Percentiles rank a stretch among this genome's conserved stretches.
phyloP scores from a whole-genome alignment of 2,888 invertebrate genomes.

The Julus scanicus region DNA sequence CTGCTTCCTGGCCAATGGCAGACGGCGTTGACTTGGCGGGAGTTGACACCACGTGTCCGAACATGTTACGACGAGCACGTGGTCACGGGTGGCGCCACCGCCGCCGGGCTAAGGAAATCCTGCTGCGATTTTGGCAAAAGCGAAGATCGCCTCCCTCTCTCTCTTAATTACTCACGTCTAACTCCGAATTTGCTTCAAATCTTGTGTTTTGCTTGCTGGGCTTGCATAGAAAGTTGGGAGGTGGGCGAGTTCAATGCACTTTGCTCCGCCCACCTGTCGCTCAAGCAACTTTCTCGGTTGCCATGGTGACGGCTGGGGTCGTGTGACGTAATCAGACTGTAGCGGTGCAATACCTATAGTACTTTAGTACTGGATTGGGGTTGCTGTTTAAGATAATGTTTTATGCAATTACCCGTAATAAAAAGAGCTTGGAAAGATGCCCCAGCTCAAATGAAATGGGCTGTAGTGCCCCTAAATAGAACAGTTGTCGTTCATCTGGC shows the following conservation, averaged over 20 bases:
- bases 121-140: not conserved
- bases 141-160: not conserved
- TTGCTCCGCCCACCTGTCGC: slow-evolving; percentile 48
- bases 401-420: too few relatives aligned
- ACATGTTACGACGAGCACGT: slow-evolving; percentile 5
- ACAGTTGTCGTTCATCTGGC: too few relatives aligned
- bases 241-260: slow-evolving; percentile 29
- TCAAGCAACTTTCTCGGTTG: not conserved
- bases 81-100: slow-evolving; percentile 12
- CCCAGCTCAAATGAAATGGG: too few relatives aligned
- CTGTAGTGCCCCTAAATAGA: too few relatives aligned
- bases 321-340: too few relatives aligned
- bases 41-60: not conserved
- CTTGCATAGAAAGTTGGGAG: not conserved
- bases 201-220: not conserved
- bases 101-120: not conserved
- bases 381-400: too few relatives aligned
- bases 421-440: too few relatives aligned
- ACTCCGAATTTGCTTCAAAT: not conserved
- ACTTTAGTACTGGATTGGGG: too few relatives aligned
- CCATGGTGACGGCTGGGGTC: not conserved
- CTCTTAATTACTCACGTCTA: not conserved
- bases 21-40: not conserved
- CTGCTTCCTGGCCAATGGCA: not conserved
- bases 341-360: too few relatives aligned